A percentile compares a stretch with the other conserved stretches of the same genome.
Conservation (phyloP, 1,140 invertebrate species). For the Solen grandis region DNA sequence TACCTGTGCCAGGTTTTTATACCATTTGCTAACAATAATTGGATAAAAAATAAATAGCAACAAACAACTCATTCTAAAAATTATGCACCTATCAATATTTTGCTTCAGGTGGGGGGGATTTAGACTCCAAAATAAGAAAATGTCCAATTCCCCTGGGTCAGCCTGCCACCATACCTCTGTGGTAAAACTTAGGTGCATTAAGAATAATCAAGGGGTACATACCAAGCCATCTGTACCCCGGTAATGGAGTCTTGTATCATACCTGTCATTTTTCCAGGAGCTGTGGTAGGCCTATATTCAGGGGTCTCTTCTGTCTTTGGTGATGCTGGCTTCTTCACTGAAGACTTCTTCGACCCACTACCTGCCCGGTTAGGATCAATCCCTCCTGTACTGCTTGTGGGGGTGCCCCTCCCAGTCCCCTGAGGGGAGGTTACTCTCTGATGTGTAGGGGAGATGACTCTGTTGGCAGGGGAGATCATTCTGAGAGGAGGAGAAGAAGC, state of each 20-base stretch:
- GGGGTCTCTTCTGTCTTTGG: conserved; percentile 15
- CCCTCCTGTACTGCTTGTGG: conserved; percentile 21
- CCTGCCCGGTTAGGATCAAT: conserved; percentile 46
- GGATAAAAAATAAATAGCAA: too few species aligned
- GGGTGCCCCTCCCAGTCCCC: conserved; percentile 34
- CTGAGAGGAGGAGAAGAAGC: conserved; percentile 63
- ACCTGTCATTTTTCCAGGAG: conserved; percentile 76
- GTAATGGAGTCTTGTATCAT: too few species aligned
- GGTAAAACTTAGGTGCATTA: too few species aligned
- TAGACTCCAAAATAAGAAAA: too few species aligned
- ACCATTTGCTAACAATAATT: too few species aligned
- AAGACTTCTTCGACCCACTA: conserved; percentile 41
- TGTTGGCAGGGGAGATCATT: conserved; percentile 59
- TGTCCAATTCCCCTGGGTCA: too few species aligned
- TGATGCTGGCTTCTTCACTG: conserved; percentile 3
- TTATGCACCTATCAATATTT: too few species aligned
- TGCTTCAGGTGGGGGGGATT: too few species aligned
- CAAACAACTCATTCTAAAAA: too few species aligned
- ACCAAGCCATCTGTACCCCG: background rate
- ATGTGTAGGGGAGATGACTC: conserved; percentile 43
- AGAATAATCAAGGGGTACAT: background rate
- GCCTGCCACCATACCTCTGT: too few species aligned
- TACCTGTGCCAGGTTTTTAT: too few species aligned
- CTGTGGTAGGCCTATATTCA: conserved; percentile 70
- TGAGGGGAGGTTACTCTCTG: conserved; percentile 59